Evolutionary conservation across 2,797 vertebrate species (phyloP), one percentile per base, ranked within the genome.

Genomic region (Poeciliopsis turneri): DNA sequence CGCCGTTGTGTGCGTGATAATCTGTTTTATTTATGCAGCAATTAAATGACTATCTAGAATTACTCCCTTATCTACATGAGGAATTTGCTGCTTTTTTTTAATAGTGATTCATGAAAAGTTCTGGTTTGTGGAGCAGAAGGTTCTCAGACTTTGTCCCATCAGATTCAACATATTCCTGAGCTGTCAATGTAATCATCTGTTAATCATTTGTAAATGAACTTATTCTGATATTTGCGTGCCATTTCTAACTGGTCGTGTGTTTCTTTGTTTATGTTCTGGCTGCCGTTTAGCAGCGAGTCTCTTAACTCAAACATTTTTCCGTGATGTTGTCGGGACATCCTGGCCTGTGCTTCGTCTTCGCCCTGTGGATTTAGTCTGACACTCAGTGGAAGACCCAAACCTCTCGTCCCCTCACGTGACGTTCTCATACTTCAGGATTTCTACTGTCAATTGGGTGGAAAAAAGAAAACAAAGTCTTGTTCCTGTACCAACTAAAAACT

Each of bases 181-280:
- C 73, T 79, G 76, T 12, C 51, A 69, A 84, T 73, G 87, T 76
- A 74, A 84, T 84, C 61, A 80, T 84, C 15, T 33, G 30, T 80
- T 88, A 30, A 59, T 59, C n/a, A 59, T 28, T 30, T 13, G 82
- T 86, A 82, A 84, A 84, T 89, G 78, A 53, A 79, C 72, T 69
- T 59, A 87, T 86, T 91, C 90, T 77, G 75, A 81, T 64, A 3
- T 79, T 89, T 84, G 84, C 74, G 80, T 88, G 78, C 61, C 75
- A 85, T 79, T 86, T 84, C 78, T 78, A 71, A 86, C 85, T 78
- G 80, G 84, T 86, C 80, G 33, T 51, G 82, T 87, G 77, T 90
- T 92, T 78, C 72, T 89, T 86, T 75, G 49, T 90, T 88, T 75
- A 76, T 88, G 88, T 93, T 87, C 89, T 90, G 91, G 82, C 90